These are phyloP conservation scores for Pygoscelis adeliae DNA, from an alignment of 2,113 vertebrate species.

Conservation along the genomic window DNA sequence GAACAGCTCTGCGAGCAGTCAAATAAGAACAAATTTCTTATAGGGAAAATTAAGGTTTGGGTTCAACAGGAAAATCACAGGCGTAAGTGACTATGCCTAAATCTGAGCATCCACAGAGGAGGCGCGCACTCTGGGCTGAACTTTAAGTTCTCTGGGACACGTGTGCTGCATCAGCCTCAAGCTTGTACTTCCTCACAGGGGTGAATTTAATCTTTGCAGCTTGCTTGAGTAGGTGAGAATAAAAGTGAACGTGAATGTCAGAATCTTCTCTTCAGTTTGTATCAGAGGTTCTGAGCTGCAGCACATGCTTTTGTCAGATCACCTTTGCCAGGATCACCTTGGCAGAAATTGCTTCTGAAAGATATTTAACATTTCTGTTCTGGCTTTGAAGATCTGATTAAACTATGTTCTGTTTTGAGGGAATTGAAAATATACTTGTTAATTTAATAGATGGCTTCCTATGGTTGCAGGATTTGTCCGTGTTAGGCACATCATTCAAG, in stretches of 20 bases:
- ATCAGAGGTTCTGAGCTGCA: background rate
- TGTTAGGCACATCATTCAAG: slow-evolving; percentile 66
- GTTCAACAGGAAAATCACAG: background rate
- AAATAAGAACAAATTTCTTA: background rate
- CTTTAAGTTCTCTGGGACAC: accelerated
- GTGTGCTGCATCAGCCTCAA: background rate
- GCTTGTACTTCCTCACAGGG: background rate
- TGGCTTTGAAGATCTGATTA: slow-evolving; percentile 63
- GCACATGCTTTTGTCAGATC: background rate
- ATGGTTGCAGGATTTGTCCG: slow-evolving; percentile 54
- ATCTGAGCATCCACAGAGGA: background rate
- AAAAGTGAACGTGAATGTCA: background rate
- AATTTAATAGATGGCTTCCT: slow-evolving; percentile 68
- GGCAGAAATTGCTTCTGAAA: slow-evolving; percentile 36
- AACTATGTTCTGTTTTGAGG: slow-evolving; percentile 66
- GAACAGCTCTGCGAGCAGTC: background rate
- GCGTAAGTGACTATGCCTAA: background rate
- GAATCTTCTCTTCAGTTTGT: background rate
- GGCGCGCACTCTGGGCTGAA: background rate
- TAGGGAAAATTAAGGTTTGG: background rate
- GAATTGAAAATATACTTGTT: slow-evolving; percentile 62
- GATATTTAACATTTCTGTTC: slow-evolving; percentile 39
- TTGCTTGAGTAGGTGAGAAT: background rate
- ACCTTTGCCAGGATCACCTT: background rate
- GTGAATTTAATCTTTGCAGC: background rate